Conservation (phyloP, 2,797 vertebrate genomes). For the Phyllotis vaccarum region DNA sequence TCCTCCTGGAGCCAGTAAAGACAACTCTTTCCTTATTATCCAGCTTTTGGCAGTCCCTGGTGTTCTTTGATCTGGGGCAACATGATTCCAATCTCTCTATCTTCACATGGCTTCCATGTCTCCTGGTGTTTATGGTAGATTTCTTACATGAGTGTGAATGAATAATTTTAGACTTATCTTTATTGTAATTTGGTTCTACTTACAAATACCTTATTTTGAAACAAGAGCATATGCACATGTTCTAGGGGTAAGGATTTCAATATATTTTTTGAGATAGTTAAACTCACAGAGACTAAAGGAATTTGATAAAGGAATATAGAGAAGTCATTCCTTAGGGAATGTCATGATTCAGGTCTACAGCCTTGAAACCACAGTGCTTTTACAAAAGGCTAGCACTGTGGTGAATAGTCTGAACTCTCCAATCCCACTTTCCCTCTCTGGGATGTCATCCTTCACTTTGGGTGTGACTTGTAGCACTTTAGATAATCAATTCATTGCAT, state of each 20-base stretch:
- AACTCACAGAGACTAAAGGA: slow-evolving; percentile 2
- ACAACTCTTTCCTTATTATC: not conserved
- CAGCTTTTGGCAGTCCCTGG: not conserved
- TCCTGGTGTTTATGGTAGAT: not conserved
- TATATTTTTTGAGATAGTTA: not conserved
- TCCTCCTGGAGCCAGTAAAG: not conserved
- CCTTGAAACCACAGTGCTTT: not conserved
- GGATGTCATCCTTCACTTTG: not conserved
- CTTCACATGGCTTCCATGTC: not conserved
- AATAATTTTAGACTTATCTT: not conserved
- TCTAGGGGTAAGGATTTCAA: not conserved
- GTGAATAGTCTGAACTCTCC: not conserved
- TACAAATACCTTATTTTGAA: not conserved
- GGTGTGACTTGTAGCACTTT: not conserved
- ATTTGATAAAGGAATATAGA: not conserved
- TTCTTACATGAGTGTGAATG: not conserved
- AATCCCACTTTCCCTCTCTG: not conserved
- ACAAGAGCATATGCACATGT: not conserved
- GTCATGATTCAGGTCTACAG: not conserved
- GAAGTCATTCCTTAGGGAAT: not conserved
- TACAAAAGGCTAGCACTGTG: not conserved
- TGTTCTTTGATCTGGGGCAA: not conserved
- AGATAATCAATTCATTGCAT: not conserved
- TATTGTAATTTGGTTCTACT: not conserved
- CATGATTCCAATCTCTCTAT: not conserved